These are phyloP conservation scores for Bradysia coprophila DNA, from an alignment of 1,140 invertebrate species.

Conservation along the genomic window DNA sequence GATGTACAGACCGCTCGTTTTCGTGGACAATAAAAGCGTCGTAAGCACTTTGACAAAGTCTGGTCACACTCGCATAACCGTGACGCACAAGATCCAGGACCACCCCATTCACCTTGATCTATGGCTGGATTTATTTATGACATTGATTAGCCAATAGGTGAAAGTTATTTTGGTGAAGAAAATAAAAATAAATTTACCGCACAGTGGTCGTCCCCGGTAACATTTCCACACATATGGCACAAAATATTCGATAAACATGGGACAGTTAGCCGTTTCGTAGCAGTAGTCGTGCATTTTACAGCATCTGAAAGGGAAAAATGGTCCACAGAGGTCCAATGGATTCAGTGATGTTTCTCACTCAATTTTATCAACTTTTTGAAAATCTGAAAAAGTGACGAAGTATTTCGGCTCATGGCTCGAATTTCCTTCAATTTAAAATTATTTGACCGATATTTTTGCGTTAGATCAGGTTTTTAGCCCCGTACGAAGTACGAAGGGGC, in stretches of 20 bases:
- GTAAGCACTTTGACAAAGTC: conserved; percentile 57
- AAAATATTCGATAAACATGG: conserved; percentile 66
- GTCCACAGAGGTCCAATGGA: not conserved
- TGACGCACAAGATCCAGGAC: conserved; percentile 46
- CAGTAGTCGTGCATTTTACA: conserved; percentile 63
- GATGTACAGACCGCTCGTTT: conserved; percentile 47
- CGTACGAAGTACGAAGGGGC: too few relatives aligned
- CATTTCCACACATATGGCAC: conserved; percentile 80
- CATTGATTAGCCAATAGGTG: conserved; percentile 1
- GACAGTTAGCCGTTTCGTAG: conserved; percentile 54
- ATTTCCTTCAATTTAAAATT: too few relatives aligned
- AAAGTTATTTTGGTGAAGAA: not conserved
- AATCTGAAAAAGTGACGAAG: conserved; percentile 1
- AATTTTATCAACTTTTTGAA: conserved; percentile 1
- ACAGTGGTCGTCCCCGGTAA: conserved; percentile 52
- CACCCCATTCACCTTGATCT: conserved; percentile 42
- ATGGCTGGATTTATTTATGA: conserved; percentile 28
- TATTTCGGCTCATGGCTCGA: too few relatives aligned
- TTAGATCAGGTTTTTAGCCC: too few relatives aligned
- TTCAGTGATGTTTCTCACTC: not conserved
- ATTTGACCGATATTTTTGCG: too few relatives aligned
- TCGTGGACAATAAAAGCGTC: conserved; percentile 52
- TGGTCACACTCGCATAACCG: conserved; percentile 74
- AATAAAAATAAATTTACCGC: conserved; percentile 32
- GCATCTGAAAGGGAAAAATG: conserved; percentile 31